Conservation (phyloP, 2,888 invertebrate genomes). For the Deilephila elpenor region DNA sequence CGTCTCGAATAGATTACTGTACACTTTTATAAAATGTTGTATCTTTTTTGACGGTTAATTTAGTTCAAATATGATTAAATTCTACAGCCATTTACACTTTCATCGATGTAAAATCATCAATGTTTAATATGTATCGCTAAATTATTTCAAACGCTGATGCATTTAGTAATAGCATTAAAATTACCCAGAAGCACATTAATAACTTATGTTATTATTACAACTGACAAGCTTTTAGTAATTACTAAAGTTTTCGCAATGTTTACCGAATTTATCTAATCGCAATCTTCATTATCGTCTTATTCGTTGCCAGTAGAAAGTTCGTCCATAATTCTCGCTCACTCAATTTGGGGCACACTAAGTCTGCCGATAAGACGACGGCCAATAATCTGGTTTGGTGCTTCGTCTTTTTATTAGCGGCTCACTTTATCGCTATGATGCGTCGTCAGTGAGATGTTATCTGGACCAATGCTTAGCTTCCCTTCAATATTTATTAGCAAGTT, state of each 20-base stretch:
- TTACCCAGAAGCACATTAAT: background rate
- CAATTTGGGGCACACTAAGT: slow-evolving; percentile 77
- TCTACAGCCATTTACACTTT: background rate
- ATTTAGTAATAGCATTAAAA: no score
- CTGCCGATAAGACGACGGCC: slow-evolving; percentile 73
- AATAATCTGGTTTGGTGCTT: slow-evolving; percentile 74
- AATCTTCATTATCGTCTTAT: slow-evolving; percentile 79
- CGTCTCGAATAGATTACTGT: background rate
- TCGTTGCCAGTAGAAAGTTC: slow-evolving; percentile 72
- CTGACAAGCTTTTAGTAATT: slow-evolving; percentile 33
- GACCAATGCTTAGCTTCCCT: slow-evolving; percentile 62
- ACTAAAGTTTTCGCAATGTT: slow-evolving; percentile 57
- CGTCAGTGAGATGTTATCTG: slow-evolving; percentile 71
- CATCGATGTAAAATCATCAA: no score
- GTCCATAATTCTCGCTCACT: slow-evolving; percentile 78
- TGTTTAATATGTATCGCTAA: no score
- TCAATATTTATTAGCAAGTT: slow-evolving; percentile 48
- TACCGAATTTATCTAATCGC: slow-evolving; percentile 75
- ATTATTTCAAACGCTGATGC: no score
- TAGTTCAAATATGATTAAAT: no score
- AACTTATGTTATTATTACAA: slow-evolving; percentile 23
- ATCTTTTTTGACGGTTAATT: background rate
- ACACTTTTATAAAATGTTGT: background rate
- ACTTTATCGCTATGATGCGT: slow-evolving; percentile 73
- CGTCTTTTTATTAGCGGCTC: slow-evolving; percentile 73